Evolutionary conservation across 53 echinoderm and acorn worm species (phyloP), one percentile per base, ranked within the genome.

Genomic region (Antedon mediterranea): DNA sequence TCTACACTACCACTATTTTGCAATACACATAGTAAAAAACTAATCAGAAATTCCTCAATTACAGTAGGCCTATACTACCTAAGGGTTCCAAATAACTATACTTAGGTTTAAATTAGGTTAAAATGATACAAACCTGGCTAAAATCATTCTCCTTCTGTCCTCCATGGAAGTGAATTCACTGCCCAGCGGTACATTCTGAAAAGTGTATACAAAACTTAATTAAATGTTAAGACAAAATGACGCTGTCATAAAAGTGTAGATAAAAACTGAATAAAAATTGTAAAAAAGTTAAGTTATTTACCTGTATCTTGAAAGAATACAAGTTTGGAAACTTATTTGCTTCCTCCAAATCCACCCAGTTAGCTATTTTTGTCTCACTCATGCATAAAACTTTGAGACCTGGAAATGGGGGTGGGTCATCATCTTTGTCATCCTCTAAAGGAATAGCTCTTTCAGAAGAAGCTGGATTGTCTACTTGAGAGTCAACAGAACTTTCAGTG

Each of bases 121-220:
- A n/a, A n/a, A n/a, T n/a, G n/a, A n/a, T 8, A 26, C 43, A 74
- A 44, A 93, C 93, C 93, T 89, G 30, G 93, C 93, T 14, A 93
- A 81, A 33, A 91, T 37, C 14, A 93, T 82, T 71, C 89, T 88
- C 30, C 93, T 77, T 29, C 89, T 84, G 31, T 90, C 93, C 57
- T 84, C 84, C 32, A 37, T 33, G 13, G 86, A 76, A 32, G 77
- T 74, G 27, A 57, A 57, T 18, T 57, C 57, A 57, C 57, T 57
- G 7, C 57, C 57, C 57, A 57, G 23, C 23, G 57, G 57, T 23
- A 57, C 57, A 57, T 57, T 57, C 57, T 57, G 23, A 15, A 57
- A 57, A 57, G 20, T n/a, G n/a, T n/a, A n/a, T n/a, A n/a, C n/a
- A n/a, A n/a, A n/a, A n/a, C n/a, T n/a, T n/a, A n/a, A n/a, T n/a